These are phyloP conservation scores for Thymelicus acteon DNA, from an alignment of 2,888 invertebrate species.

Conservation along the genomic window DNA sequence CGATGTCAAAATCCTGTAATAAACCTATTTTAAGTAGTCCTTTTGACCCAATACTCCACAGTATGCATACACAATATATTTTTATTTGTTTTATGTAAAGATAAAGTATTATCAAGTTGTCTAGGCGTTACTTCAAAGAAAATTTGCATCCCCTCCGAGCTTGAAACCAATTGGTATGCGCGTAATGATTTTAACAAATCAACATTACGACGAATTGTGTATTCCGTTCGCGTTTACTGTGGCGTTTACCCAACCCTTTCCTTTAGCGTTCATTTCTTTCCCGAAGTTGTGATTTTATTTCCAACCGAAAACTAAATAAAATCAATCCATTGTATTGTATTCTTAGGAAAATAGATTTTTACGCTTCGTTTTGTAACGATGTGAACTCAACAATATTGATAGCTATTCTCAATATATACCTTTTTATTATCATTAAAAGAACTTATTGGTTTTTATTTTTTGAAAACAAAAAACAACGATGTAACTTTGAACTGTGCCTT, in stretches of 20 bases:
- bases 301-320: not conserved
- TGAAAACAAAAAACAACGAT: no score
- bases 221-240: not conserved
- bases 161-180: conserved; percentile 8
- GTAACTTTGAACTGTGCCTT: no score
- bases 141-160: conserved; percentile 9
- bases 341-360: no score
- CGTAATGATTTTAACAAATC: conserved; percentile 16
- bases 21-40: no score
- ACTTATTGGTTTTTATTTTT: no score
- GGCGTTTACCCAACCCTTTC: not conserved
- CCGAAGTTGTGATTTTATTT: conserved; percentile 5
- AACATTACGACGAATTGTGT: conserved; percentile 4
- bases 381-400: no score
- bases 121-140: not conserved
- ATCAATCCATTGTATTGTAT: no score
- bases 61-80: not conserved
- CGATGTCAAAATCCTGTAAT: no score
- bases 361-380: no score
- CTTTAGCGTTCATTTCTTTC: conserved; percentile 3
- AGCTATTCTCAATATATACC: no score
- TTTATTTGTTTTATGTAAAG: not conserved
- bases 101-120: not conserved
- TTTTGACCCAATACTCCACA: no score
- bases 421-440: no score